Conservation (phyloP, 2,797 vertebrate genomes). For the Melanogrammus aeglefinus region DNA sequence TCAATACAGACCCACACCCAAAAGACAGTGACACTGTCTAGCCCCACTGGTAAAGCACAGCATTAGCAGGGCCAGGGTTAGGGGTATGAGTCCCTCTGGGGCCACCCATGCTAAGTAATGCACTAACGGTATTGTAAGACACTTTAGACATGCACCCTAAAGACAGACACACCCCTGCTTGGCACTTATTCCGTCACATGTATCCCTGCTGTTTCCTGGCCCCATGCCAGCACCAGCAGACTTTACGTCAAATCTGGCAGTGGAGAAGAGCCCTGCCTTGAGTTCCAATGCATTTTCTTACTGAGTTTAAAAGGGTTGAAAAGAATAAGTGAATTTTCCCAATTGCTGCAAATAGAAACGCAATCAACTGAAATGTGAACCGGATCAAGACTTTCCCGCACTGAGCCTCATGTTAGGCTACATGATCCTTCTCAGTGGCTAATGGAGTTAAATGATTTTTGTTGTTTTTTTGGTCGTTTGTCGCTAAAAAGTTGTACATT, state of each 20-base stretch:
- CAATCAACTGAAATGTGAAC: background rate
- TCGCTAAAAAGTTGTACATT: too few species aligned
- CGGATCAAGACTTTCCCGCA: background rate
- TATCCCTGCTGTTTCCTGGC: conserved; percentile 54
- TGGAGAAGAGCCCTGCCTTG: conserved; percentile 27
- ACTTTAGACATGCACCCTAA: conserved; percentile 27
- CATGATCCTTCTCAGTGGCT: background rate
- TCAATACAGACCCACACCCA: conserved; percentile 40
- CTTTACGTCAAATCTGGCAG: conserved; percentile 50
- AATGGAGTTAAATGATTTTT: background rate
- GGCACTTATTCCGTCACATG: conserved; percentile 54
- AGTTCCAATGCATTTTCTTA: conserved; percentile 27
- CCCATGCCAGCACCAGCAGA: conserved; percentile 52
- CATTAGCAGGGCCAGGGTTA: background rate
- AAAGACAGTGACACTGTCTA: background rate
- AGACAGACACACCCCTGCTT: conserved; percentile 58
- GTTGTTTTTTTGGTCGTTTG: too few species aligned
- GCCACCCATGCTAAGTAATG: background rate
- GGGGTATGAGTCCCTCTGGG: background rate
- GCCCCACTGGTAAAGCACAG: background rate
- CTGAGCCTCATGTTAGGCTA: background rate
- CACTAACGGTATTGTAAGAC: too few species aligned
- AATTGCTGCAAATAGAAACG: background rate
- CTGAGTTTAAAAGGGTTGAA: background rate
- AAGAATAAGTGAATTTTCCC: background rate